phyloP scores from a whole-genome alignment of 2,888 invertebrate genomes.

The Eurois occulta region DNA sequence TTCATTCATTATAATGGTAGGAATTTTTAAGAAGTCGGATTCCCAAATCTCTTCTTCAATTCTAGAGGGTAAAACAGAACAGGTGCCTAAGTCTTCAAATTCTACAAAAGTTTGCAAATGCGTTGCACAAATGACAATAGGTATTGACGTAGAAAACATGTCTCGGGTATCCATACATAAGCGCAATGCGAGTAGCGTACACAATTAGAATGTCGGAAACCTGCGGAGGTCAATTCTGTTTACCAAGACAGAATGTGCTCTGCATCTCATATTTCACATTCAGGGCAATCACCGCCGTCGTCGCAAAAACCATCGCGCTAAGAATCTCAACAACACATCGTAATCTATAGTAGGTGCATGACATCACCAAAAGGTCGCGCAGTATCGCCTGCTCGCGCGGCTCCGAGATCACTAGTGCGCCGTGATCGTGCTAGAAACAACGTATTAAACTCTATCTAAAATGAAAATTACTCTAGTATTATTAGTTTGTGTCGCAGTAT shows the following conservation, averaged over 20 bases:
- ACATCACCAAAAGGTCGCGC: constrained; percentile 88
- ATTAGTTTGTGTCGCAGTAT: constrained; percentile 76
- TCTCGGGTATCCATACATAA: constrained; percentile 26
- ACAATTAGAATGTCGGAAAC: constrained; percentile 39
- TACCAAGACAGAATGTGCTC: constrained; percentile 65
- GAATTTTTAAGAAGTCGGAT: neutral
- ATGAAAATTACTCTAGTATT: constrained; percentile 83
- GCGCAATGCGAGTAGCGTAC: constrained; percentile 27
- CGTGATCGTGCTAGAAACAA: constrained; percentile 81
- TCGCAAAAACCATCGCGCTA: constrained; percentile 82
- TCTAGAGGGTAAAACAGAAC: neutral
- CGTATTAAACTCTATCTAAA: constrained; percentile 76
- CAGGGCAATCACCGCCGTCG: constrained; percentile 75
- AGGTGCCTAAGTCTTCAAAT: neutral
- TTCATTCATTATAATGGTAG: constrained; percentile 10
- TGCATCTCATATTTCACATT: constrained; percentile 72
- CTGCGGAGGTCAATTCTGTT: constrained; percentile 79
- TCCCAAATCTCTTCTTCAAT: too few relatives aligned
- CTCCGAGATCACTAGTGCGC: constrained; percentile 87
- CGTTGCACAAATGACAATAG: constrained; percentile 27
- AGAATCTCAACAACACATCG: constrained; percentile 83
- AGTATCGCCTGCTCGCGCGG: constrained; percentile 79
- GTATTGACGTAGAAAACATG: constrained; percentile 21
- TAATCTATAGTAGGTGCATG: constrained; percentile 80
- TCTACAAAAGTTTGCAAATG: constrained; percentile 25